A percentile compares a stretch with the other conserved stretches of the same genome.
phyloP scores from a whole-genome alignment of 92 coral and sea anemone species.

The Muricea muricata region DNA sequence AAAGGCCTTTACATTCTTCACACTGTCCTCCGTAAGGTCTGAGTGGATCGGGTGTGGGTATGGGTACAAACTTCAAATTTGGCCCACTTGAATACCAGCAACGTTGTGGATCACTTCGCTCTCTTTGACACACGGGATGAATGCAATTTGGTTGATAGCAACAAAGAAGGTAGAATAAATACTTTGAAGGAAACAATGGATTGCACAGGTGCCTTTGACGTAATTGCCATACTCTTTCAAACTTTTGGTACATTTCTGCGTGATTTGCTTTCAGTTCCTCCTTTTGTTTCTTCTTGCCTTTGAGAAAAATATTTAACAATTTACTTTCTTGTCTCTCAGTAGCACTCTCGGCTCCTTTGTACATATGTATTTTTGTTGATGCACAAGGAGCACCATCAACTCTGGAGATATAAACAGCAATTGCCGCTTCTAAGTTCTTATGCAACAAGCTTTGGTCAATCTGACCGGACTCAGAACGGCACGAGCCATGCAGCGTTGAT shows the following conservation, averaged over 20 bases:
- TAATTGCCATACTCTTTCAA: too few species aligned
- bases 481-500: constrained; percentile 72
- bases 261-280: neutral
- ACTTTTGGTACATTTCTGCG: neutral
- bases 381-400: constrained; percentile 76
- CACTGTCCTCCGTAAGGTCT: neutral
- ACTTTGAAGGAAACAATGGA: neutral
- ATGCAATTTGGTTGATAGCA: neutral
- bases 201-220: too few species aligned
- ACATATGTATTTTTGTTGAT: too few species aligned
- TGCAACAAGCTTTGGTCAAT: constrained; percentile 49
- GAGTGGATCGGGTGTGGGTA: neutral
- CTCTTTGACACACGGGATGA: neutral
- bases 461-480: constrained; percentile 47
- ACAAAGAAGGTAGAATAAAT: neutral
- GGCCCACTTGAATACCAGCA: constrained; percentile 36
- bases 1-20: constrained; percentile 36
- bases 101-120: neutral
- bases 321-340: too few species aligned
- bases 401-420: constrained; percentile 67
- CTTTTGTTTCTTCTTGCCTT: too few species aligned
- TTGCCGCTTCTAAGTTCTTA: constrained; percentile 66
- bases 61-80: neutral
- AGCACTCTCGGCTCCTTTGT: too few species aligned
- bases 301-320: too few species aligned